Conservation (phyloP, 2,113 vertebrate species). For the Gadus chalcogrammus region DNA sequence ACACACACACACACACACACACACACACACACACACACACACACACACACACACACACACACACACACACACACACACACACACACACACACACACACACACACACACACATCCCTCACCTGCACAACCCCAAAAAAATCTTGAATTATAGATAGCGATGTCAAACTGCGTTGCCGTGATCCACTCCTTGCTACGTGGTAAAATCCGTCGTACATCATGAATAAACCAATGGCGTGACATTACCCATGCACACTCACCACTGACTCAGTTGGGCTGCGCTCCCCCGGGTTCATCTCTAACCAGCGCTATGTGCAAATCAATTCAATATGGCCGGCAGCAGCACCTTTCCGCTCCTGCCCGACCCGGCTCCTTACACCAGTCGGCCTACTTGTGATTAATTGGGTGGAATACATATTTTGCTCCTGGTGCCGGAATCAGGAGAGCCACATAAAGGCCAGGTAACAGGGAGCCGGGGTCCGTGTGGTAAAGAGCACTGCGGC, state of each 20-base stretch:
- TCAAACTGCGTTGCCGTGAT: too few relatives aligned
- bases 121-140: too few relatives aligned
- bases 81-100: not conserved
- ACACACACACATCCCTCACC: not conserved
- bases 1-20: too few relatives aligned
- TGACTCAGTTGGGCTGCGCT: not conserved
- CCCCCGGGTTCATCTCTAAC: not conserved
- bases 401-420: not conserved
- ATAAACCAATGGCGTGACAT: conserved; percentile 23
- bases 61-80: too few relatives aligned
- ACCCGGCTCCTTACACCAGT: conserved; percentile 8
- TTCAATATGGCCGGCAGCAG: conserved; percentile 6
- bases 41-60: too few relatives aligned
- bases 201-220: conserved; percentile 34
- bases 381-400: conserved; percentile 16
- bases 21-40: too few relatives aligned
- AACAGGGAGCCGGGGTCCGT: not conserved
- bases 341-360: not conserved
- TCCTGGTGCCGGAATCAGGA: not conserved
- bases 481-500: too few relatives aligned
- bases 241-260: conserved; percentile 15
- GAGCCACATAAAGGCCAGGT: not conserved
- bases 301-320: conserved; percentile 5
- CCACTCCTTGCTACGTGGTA: not conserved
- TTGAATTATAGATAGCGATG: too few relatives aligned